Evolutionary conservation across 1,140 invertebrate species (phyloP).

Genomic region (Drosophila pandora): DNA sequence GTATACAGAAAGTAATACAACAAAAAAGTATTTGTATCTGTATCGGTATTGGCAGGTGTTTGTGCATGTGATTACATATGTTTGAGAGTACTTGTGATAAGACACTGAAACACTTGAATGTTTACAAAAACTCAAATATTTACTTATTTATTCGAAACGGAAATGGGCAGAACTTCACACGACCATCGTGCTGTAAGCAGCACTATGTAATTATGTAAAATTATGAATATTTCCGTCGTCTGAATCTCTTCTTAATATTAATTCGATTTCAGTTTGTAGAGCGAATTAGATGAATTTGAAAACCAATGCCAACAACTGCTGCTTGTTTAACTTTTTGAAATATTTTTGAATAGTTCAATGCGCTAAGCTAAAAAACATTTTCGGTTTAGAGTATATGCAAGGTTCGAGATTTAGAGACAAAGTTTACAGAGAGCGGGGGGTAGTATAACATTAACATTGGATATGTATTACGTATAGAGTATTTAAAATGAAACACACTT

Average conservation of each 20-base stretch:
- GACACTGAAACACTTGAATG: constrained; percentile 33
- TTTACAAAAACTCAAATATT: constrained; percentile 21
- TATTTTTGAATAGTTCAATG: constrained; percentile 76
- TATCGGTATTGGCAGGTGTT: constrained; percentile 34
- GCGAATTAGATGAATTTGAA: constrained; percentile 65
- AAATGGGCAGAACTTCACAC: constrained; percentile 67
- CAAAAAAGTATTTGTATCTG: constrained; percentile 78
- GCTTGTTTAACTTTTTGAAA: constrained; percentile 69
- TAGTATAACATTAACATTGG: constrained; percentile 48
- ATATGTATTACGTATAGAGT: constrained; percentile 54
- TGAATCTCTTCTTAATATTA: constrained; percentile 25
- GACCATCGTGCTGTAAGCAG: too few relatives aligned
- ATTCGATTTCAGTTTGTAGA: constrained; percentile 9
- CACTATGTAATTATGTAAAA: constrained; percentile 47
- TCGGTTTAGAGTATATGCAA: constrained; percentile 15
- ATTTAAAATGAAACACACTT: constrained; percentile 64
- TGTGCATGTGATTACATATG: constrained; percentile 29
- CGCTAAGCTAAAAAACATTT: constrained; percentile 59
- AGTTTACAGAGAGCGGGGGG: constrained; percentile 32
- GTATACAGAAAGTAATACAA: constrained; percentile 66
- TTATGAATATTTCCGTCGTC: constrained; percentile 52
- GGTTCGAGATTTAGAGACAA: constrained; percentile 37
- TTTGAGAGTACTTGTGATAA: constrained; percentile 33
- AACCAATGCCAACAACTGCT: constrained; percentile 79
- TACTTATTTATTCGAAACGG: constrained; percentile 21